Conservation (phyloP, 1,140 invertebrate species). For the Micrasema minimum region DNA sequence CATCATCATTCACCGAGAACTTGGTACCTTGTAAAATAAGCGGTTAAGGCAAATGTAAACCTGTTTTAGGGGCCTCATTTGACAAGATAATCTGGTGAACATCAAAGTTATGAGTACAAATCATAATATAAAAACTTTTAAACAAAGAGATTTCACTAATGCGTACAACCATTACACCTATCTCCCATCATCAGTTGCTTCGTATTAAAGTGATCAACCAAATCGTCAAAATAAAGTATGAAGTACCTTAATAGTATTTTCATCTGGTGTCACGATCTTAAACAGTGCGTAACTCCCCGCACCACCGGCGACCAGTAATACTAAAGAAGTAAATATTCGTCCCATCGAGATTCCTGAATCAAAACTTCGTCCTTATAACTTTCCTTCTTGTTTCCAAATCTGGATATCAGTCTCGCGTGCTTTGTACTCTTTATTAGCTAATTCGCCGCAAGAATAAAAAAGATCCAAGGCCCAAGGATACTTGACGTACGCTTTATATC, state of each 20-base stretch:
- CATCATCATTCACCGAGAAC: too few relatives aligned
- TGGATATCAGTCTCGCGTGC: constrained; percentile 39
- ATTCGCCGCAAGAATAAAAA: constrained; percentile 47
- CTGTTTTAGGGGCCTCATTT: too few relatives aligned
- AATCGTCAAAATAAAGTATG: too few relatives aligned
- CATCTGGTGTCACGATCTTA: constrained; percentile 6
- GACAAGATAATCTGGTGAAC: too few relatives aligned
- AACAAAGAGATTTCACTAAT: too few relatives aligned
- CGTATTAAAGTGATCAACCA: too few relatives aligned
- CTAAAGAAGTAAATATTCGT: constrained; percentile 14
- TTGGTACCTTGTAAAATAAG: too few relatives aligned
- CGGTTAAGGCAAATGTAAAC: too few relatives aligned
- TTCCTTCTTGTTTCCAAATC: constrained; percentile 41
- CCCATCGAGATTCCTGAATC: constrained; percentile 22
- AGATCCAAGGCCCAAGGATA: constrained; percentile 33
- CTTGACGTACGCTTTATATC: constrained; percentile 25
- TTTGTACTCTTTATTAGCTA: constrained; percentile 37
- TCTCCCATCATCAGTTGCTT: too few relatives aligned
- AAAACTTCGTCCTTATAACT: constrained; percentile 24
- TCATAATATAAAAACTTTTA: too few relatives aligned
- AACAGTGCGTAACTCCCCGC: constrained; percentile 18
- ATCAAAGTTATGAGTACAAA: too few relatives aligned
- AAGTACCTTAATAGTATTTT: constrained; percentile 8
- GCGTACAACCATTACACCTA: too few relatives aligned
- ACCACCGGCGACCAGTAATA: constrained; percentile 15